Evolutionary conservation across 2,888 invertebrate species (phyloP), one percentile per base, ranked within the genome.

Genomic region (Lasioglossum marginatum): DNA sequence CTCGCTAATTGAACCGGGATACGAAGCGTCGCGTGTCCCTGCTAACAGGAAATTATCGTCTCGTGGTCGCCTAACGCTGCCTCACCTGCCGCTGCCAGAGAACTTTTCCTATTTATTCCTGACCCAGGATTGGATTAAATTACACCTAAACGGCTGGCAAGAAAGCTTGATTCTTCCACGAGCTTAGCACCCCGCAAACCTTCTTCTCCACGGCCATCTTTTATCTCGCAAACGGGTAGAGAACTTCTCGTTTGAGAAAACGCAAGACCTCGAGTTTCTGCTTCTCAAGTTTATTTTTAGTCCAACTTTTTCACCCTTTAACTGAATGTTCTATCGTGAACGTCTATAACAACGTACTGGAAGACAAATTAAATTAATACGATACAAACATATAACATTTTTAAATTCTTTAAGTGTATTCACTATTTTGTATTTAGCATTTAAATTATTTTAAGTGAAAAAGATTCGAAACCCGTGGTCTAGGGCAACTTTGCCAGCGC

Each of bases 1-100:
- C 27, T 34, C 57, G 76, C 66, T 70, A 63, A 81, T 77, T 77
- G 52, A 82, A 66, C 78, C n/a, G 12, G 27, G 31, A 34, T 40
- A 5, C 45, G 19, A 27, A 27, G n/a, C 27, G 6, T 74, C 68
- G 74, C 79, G 27, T 72, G 72, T 31, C 34, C 19, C 16, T 43
- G 43, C 48, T 45, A 73, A 19, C 66, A 27, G 19, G 23, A 63
- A 63, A 45, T 73, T 66, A 75, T 63, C 16, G 45, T 63, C 16
- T 10, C 16, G 63, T 19, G 60, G 73, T 60, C 57, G 37, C 37
- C 40, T 68, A 68, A 68, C 68, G 68, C 37, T 68, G 40, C 68
- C n/a, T 68, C 68, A 68, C 68, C 37, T 40, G 34, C 71, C 45
- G 31, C 45, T 4, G 27, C 45, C 27, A 2, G 45, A 8, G 16